These are phyloP conservation scores for Pristionchus maxplancki DNA, from an alignment of 2,888 invertebrate genomes.

Conservation along the genomic window DNA sequence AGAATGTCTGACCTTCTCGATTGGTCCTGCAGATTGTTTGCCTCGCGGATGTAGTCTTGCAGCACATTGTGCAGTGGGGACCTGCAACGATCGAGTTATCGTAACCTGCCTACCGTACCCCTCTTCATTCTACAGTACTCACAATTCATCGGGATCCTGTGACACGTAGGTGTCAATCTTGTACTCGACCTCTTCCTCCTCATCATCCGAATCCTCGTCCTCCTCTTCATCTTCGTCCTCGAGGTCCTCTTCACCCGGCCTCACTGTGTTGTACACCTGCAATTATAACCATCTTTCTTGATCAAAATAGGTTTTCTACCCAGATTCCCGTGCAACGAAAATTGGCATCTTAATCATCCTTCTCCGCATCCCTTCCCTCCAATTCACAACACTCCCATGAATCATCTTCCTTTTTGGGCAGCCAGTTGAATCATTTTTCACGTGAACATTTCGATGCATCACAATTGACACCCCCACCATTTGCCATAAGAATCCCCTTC, in stretches of 20 bases:
- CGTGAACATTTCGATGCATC: too few species aligned
- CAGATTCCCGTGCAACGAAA: too few species aligned
- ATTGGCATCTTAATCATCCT: too few species aligned
- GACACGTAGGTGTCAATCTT: neutral
- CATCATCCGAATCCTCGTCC: neutral
- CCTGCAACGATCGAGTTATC: neutral
- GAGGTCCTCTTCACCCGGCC: too few species aligned
- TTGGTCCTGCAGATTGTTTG: neutral
- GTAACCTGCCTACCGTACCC: neutral
- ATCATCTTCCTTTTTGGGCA: neutral
- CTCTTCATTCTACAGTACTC: neutral
- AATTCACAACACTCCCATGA: too few species aligned
- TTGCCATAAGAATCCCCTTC: neutral
- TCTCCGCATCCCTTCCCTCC: neutral
- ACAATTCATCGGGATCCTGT: neutral
- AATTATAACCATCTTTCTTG: too few species aligned
- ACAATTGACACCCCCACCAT: neutral
- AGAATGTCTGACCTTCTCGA: neutral
- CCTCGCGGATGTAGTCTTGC: neutral
- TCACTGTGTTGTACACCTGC: neutral
- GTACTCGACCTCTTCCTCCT: conserved; percentile 13
- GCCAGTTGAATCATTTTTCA: neutral
- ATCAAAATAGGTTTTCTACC: too few species aligned
- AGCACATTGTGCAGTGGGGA: neutral
- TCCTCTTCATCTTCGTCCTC: neutral